Evolutionary conservation across 2,888 invertebrate genomes (phyloP), one percentile per base, ranked within the genome.

Genomic region (Eupithecia vulgata): DNA sequence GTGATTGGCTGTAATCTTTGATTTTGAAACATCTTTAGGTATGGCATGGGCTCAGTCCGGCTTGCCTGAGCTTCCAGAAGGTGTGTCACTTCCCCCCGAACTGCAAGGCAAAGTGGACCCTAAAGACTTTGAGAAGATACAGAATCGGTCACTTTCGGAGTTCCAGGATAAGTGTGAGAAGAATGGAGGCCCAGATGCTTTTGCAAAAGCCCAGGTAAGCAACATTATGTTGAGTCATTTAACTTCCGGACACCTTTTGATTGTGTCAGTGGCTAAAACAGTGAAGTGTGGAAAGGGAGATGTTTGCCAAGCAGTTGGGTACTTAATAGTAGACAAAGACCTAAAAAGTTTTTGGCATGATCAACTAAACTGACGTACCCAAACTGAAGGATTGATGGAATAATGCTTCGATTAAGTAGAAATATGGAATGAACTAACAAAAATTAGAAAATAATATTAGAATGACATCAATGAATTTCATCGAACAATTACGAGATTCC

Each of bases 101-200:
- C 78, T 91, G 0, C 85, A 88, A 75, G 87, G 85, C 0, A 85
- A 87, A 68, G 76, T 92, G 21, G 86, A 88, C 76, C 80, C 83
- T 12, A 79, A 84, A 0, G 86, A 88, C 34, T 64, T 92, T 15
- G 85, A 89, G 64, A 83, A 82, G 7, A 69, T 87, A 1, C 86
- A 88, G 76, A 88, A 89, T 30, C 85, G 96, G 72, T 91, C 95
- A 0, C 91, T 95, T 70, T 90, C 95, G 48, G 83, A 94, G 0
- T 86, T 97, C 21, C 95, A 95, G 83, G 95, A 96, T 71, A 97
- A 96, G 87, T 97, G 97, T 82, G 92, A 95, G 5, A 94, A 96
- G 74, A 95, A 96, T 78, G 96, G 96, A 7, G 92, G 95, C 0
- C 90, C 91, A 1, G 94, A 95, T 4, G 95, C 96, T 0, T 96